A percentile compares a stretch with the other conserved stretches of the same genome.
Evolutionary conservation across 2,797 vertebrate genomes (phyloP).

Genomic region (Poecilia gillii): DNA sequence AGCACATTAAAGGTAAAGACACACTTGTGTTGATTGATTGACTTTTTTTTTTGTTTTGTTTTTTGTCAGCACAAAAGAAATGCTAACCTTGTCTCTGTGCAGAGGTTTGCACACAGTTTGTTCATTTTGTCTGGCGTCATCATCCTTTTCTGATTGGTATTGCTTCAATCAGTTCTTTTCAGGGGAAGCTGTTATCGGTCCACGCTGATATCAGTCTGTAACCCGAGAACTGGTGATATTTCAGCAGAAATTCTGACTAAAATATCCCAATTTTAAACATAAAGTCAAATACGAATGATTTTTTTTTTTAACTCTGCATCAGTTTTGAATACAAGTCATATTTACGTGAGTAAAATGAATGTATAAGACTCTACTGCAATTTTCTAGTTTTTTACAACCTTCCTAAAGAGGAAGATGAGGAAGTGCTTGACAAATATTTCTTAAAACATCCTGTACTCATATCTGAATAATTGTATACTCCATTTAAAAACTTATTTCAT

Average conservation of each 20-base stretch:
- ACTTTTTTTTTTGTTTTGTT: not conserved
- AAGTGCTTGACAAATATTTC: not conserved
- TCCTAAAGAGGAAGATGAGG: not conserved
- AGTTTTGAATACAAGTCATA: not conserved
- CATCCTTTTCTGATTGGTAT: slow-evolving; percentile 33
- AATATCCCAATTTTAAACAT: slow-evolving; percentile 1
- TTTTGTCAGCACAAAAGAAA: slow-evolving; percentile 69
- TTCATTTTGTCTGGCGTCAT: slow-evolving; percentile 39
- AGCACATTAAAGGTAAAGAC: slow-evolving; percentile 63
- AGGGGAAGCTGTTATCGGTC: not conserved
- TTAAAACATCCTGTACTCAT: not conserved
- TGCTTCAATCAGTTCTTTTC: slow-evolving; percentile 27
- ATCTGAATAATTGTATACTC: not conserved
- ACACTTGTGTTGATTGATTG: slow-evolving; percentile 33
- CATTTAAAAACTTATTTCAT: not conserved
- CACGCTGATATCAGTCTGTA: not conserved
- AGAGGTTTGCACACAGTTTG: slow-evolving; percentile 20
- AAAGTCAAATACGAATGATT: not conserved
- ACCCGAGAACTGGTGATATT: not conserved
- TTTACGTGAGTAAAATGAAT: not conserved
- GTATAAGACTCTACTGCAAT: not conserved
- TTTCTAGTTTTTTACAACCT: not conserved
- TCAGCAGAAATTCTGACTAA: not conserved
- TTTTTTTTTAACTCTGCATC: not conserved
- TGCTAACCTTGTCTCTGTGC: slow-evolving; percentile 89